Conservation (phyloP, 2,113 vertebrate species). For the Sorex fumeus region DNA sequence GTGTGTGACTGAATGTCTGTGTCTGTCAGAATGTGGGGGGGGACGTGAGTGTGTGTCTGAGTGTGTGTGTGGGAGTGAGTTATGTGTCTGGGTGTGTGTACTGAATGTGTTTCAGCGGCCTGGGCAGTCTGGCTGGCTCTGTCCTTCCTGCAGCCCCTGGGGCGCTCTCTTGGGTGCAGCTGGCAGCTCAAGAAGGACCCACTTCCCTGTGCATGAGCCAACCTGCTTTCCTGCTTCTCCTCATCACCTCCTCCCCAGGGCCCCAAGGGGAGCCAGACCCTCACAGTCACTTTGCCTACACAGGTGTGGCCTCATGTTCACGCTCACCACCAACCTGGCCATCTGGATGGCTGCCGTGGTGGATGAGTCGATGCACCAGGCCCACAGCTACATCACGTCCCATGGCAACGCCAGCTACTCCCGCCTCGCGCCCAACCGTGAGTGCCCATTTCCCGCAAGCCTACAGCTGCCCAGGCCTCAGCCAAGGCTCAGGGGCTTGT, state of each 20-base stretch:
- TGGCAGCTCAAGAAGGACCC: background rate
- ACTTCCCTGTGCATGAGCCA: background rate
- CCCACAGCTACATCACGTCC: constrained; percentile 68
- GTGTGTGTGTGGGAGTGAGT: no score
- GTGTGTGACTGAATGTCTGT: no score
- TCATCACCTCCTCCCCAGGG: background rate
- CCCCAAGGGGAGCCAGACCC: background rate
- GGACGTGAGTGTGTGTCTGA: no score
- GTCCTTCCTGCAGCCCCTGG: background rate
- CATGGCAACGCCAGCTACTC: constrained; percentile 49
- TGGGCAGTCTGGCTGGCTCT: no score
- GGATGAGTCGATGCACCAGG: constrained; percentile 96
- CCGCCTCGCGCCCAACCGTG: constrained; percentile 52
- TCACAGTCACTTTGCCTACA: constrained; percentile 10
- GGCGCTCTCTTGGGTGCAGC: background rate
- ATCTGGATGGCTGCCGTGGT: constrained; percentile 96
- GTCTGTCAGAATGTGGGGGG: no score
- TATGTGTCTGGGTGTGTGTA: no score
- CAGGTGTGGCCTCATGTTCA: constrained; percentile 97
- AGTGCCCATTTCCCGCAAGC: constrained; percentile 42
- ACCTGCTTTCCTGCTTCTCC: background rate
- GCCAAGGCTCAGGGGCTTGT: background rate
- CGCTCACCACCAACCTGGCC: constrained; percentile 94
- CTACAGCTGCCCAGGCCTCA: background rate
- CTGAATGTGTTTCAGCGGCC: no score